Base-by-base conservation (phyloP, 2,113 vertebrate species). In the Lota lota region DNA sequence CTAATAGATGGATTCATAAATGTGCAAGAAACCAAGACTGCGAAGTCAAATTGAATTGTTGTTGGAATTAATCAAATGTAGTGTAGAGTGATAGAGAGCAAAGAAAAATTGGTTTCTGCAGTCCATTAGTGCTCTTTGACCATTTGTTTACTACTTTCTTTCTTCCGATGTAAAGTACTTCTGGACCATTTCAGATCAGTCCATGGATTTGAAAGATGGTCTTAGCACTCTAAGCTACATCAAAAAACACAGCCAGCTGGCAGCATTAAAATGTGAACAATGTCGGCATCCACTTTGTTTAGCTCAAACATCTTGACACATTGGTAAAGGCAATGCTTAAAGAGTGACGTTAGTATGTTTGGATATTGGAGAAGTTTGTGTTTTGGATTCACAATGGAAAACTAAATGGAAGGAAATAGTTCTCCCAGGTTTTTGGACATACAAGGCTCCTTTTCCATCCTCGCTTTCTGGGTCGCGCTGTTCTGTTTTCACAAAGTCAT, bases 91-190 rank as follows among this genome's bases (percentile, higher is more conserved):
- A 66, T 79, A 69, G 78, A 18, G 73, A 65, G 70, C 58, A 33
- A 68, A 73, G 73, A 78, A 73, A 54, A 33, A 40, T 69, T 69
- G 71, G 61, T 80, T 83, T 79, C 79, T 74, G n/a, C 47, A 76
- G 65, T 83, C 76, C 87, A 85, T 88, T 86, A 84, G 80, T 79
- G 83, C 81, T 80, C 83, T 88, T 78, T 67, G 53, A 64, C 74
- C 71, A 73, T 80, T 79, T 70, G 63, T 63, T 70, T 79, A 77
- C 57, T 64, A 68, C 67, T 70, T 82, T 79, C 84, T 22, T 64
- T 8, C 20, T 51, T 51, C 19, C 10, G 14, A n/a, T 16, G 40
- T 87, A 82, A 64, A 10, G 82, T 88, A 78, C 79, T 87, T 87
- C 80, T 56, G 59, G 28, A 79, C 72, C 70, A 75, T 84, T 89